A percentile compares a stretch with the other conserved stretches of the same genome.
phyloP scores from a whole-genome alignment of 2,113 vertebrate genomes.

The Eretmochelys imbricata region DNA sequence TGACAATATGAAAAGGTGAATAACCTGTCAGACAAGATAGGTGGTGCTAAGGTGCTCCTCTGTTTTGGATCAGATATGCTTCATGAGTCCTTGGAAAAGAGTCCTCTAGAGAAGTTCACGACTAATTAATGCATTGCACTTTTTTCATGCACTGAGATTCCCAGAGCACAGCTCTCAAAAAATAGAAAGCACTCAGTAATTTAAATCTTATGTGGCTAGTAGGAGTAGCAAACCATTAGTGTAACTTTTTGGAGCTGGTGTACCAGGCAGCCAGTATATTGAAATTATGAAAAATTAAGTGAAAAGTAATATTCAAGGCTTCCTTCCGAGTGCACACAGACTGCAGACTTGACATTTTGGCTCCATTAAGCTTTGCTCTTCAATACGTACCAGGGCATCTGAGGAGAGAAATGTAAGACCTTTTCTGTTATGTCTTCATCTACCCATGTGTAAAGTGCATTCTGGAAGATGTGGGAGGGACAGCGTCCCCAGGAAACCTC shows the following conservation, averaged over 20 bases:
- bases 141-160: neutral
- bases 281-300: neutral
- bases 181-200: neutral
- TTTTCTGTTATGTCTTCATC: neutral
- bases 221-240: neutral
- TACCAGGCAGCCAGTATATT: neutral
- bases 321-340: neutral
- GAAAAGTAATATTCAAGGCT: neutral
- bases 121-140: neutral
- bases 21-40: neutral
- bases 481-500: neutral
- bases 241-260: neutral
- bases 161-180: neutral
- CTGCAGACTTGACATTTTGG: neutral
- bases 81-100: neutral
- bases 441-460: neutral
- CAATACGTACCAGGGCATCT: neutral
- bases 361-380: neutral
- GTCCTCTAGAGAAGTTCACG: neutral
- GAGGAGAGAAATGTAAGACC: neutral
- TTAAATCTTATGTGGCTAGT: too few relatives aligned
- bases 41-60: neutral
- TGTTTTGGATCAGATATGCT: neutral
- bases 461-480: neutral
- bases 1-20: neutral